phyloP scores from a whole-genome alignment of 2,113 vertebrate species.

The Pyxicephalus adspersus region DNA sequence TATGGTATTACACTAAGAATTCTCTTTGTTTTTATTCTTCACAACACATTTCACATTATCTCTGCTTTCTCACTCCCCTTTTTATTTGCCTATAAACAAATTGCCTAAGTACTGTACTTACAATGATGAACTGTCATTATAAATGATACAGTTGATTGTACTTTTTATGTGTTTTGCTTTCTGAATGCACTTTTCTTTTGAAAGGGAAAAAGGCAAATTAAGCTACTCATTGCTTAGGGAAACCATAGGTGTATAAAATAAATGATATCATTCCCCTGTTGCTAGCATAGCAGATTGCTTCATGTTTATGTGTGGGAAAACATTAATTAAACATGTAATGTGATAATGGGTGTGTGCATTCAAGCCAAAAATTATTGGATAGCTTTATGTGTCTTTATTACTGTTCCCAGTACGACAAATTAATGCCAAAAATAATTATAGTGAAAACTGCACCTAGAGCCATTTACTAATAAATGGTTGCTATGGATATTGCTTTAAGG shows the following conservation, averaged over 20 bases:
- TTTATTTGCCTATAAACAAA: no score
- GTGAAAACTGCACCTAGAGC: conserved; percentile 28
- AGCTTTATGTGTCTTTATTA: conserved; percentile 50
- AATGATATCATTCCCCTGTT: conserved; percentile 34
- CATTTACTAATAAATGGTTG: conserved; percentile 45
- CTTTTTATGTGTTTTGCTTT: no score
- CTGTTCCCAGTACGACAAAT: conserved; percentile 47
- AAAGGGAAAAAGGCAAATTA: not conserved
- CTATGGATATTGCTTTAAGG: conserved; percentile 49
- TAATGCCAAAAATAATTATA: conserved; percentile 51
- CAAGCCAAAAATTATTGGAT: conserved; percentile 45
- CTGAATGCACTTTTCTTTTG: no score
- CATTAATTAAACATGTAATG: conserved; percentile 55
- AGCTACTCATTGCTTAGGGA: not conserved
- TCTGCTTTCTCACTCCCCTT: no score
- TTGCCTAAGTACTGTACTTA: no score
- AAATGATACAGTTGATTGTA: no score
- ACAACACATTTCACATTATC: no score
- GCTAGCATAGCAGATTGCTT: conserved; percentile 38
- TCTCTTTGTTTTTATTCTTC: no score
- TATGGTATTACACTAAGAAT: no score
- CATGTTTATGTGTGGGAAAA: conserved; percentile 54
- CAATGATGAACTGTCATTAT: no score
- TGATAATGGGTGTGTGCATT: conserved; percentile 48
- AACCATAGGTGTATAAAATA: conserved; percentile 20